phyloP scores from a whole-genome alignment of 2,888 invertebrate species.

The Epistrophe eligans region DNA sequence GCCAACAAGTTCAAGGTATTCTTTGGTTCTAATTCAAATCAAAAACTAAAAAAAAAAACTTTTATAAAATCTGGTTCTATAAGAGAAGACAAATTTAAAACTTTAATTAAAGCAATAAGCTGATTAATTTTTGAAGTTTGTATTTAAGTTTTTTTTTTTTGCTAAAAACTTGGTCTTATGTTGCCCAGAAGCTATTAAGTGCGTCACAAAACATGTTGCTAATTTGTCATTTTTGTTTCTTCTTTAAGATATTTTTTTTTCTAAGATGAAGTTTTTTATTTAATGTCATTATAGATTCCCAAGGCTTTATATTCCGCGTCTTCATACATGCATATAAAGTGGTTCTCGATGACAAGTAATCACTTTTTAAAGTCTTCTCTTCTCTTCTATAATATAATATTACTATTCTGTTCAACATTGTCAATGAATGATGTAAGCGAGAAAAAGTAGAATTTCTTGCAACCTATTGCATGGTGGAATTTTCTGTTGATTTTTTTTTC shows the following conservation, averaged over 20 bases:
- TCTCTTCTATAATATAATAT: slow-evolving; percentile 9
- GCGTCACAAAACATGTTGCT: slow-evolving; percentile 24
- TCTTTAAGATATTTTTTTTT: slow-evolving; percentile 23
- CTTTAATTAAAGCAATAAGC: slow-evolving; percentile 34
- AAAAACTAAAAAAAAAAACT: not conserved
- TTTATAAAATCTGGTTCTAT: slow-evolving; percentile 45
- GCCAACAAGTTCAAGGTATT: slow-evolving; percentile 14
- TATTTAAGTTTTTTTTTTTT: not conserved
- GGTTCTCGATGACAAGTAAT: slow-evolving; percentile 48
- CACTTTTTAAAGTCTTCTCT: slow-evolving; percentile 39
- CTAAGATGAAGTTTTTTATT: slow-evolving; percentile 25
- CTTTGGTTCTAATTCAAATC: slow-evolving; percentile 1
- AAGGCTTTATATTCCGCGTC: slow-evolving; percentile 21
- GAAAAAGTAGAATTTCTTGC: slow-evolving; percentile 44
- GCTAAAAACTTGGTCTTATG: not conserved
- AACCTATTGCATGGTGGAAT: not conserved
- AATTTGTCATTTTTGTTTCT: slow-evolving; percentile 46
- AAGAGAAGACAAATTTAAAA: slow-evolving; percentile 14
- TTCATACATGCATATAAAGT: not conserved
- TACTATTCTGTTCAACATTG: slow-evolving; percentile 53
- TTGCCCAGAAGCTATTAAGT: slow-evolving; percentile 8
- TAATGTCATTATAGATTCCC: slow-evolving; percentile 36
- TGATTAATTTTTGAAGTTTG: slow-evolving; percentile 38
- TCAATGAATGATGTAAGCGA: slow-evolving; percentile 60
- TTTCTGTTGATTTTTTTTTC: slow-evolving; percentile 1